Percentiles rank a stretch among this genome's conserved stretches.
Evolutionary conservation across 2,888 invertebrate species (phyloP).

Genomic region (Cerceris rybyensis): DNA sequence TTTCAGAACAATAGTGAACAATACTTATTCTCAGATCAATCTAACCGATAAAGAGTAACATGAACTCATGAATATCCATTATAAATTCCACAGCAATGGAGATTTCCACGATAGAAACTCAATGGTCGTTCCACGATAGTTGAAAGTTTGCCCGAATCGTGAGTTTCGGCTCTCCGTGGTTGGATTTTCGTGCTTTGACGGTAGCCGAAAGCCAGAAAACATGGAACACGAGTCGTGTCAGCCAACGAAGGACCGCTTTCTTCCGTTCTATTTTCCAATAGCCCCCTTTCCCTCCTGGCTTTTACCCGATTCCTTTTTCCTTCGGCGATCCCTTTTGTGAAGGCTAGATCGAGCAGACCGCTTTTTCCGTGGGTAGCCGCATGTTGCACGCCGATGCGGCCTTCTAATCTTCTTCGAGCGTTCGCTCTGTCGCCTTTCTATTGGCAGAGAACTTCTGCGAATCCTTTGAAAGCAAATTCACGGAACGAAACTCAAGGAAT

Average conservation of each 20-base stretch:
- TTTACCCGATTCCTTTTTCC: constrained; percentile 3
- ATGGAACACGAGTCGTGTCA: constrained; percentile 21
- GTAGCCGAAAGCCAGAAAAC: constrained; percentile 36
- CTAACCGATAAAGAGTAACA: no score
- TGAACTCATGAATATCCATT: no score
- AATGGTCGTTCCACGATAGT: not conserved
- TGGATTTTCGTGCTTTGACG: constrained; percentile 54
- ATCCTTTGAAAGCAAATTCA: constrained; percentile 51
- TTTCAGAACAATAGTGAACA: no score
- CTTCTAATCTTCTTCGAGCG: constrained; percentile 46
- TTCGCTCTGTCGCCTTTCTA: constrained; percentile 36
- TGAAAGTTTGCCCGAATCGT: constrained; percentile 13
- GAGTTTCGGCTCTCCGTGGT: constrained; percentile 26
- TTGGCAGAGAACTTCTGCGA: constrained; percentile 27
- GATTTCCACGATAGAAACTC: not conserved
- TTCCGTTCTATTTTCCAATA: constrained; percentile 40
- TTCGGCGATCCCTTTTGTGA: constrained; percentile 40
- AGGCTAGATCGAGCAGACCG: constrained; percentile 41
- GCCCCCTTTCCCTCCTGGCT: constrained; percentile 18
- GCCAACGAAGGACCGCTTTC: constrained; percentile 42
- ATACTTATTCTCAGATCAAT: no score
- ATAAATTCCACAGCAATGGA: no score
- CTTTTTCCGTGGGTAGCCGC: constrained; percentile 20
- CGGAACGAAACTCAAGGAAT: constrained; percentile 2
- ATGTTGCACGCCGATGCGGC: constrained; percentile 17